phyloP scores from a whole-genome alignment of 2,797 vertebrate species.

The Chloroceryle amazona region DNA sequence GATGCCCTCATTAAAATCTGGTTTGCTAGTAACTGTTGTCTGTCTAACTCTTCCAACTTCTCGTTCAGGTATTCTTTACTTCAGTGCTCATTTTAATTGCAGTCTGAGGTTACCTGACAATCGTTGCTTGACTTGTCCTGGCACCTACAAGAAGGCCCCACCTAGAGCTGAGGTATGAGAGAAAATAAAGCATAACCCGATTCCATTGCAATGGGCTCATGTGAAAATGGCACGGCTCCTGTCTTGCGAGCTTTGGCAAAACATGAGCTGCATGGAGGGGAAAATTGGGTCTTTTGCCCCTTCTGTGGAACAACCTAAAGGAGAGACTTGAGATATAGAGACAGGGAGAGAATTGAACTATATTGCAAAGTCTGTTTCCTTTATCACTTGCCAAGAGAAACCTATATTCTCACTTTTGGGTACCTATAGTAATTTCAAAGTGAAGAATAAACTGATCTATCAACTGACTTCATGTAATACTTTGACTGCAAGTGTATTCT shows the following conservation, averaged over 20 bases:
- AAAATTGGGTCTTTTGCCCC: neutral
- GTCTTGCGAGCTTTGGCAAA: neutral
- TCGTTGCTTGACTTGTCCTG: slow-evolving; percentile 59
- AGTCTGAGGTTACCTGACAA: slow-evolving; percentile 67
- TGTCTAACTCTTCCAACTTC: slow-evolving; percentile 36
- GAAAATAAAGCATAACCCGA: slow-evolving; percentile 16
- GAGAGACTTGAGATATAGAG: neutral
- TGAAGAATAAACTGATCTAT: neutral
- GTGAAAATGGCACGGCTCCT: neutral
- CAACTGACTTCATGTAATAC: rapidly evolving
- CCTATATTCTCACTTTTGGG: neutral
- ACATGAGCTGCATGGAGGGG: neutral
- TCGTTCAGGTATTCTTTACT: slow-evolving; percentile 61
- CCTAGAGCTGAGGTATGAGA: slow-evolving; percentile 59
- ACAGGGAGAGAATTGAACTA: neutral
- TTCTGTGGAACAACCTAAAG: neutral
- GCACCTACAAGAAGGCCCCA: slow-evolving; percentile 44
- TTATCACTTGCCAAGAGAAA: neutral
- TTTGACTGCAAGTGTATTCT: neutral
- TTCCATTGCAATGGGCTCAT: neutral
- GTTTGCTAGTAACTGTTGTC: slow-evolving; percentile 11
- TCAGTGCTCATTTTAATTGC: slow-evolving; percentile 45
- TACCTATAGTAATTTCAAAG: neutral
- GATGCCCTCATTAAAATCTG: slow-evolving; percentile 26
- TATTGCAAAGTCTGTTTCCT: neutral